Percentiles rank a stretch among this genome's conserved stretches.
Evolutionary conservation across 2,113 vertebrate genomes (phyloP).

Genomic region (Acrocephalus arundinaceus): DNA sequence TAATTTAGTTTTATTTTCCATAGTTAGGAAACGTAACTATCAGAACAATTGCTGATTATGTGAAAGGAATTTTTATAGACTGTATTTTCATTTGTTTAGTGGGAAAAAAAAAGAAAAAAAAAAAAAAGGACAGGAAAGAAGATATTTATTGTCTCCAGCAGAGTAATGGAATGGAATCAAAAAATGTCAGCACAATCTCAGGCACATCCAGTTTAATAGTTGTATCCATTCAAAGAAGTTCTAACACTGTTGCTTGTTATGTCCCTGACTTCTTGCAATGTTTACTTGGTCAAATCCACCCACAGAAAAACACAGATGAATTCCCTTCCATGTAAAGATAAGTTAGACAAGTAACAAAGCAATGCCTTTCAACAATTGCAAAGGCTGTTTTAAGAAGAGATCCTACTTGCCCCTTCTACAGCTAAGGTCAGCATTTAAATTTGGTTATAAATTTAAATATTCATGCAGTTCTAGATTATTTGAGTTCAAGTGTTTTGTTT

Average conservation of each 20-base stretch:
- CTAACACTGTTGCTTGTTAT: neutral
- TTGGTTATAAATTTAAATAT: neutral
- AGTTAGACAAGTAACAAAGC: neutral
- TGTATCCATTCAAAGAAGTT: neutral
- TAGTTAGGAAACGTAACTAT: neutral
- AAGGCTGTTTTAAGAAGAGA: neutral
- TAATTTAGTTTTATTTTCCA: neutral
- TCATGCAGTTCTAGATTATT: neutral
- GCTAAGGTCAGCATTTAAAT: neutral
- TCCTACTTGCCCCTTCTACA: neutral
- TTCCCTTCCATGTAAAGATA: neutral
- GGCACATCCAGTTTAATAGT: neutral
- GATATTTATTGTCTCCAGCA: neutral
- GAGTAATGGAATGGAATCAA: neutral
- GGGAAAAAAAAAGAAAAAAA: accelerated
- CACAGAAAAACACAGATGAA: neutral
- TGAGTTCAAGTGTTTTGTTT: neutral
- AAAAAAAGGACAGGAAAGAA: neutral
- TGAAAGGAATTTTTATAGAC: neutral
- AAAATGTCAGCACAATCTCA: neutral
- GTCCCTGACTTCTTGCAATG: neutral
- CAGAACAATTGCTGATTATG: neutral
- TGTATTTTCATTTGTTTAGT: neutral
- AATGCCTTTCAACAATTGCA: neutral
- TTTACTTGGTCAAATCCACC: neutral